Conservation (phyloP, 2,797 vertebrate genomes). For the Columba guinea region DNA sequence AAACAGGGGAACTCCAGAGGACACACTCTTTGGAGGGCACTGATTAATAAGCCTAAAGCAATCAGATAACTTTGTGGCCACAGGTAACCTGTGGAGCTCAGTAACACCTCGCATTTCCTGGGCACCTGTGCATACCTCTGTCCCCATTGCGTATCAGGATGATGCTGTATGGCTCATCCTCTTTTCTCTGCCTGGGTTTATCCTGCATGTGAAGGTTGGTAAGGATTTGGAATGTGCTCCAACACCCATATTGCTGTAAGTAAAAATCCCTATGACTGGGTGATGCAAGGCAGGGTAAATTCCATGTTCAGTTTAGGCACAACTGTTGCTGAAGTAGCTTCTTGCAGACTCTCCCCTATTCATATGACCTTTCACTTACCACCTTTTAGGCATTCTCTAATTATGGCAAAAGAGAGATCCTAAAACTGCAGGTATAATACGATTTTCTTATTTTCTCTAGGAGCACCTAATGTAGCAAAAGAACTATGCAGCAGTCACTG, state of each 20-base stretch:
- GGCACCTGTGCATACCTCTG: background rate
- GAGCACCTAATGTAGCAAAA: background rate
- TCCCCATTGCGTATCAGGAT: background rate
- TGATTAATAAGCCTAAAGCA: background rate
- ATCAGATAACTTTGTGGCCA: background rate
- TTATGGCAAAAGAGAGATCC: background rate
- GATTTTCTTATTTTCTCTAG: background rate
- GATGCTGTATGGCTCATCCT: background rate
- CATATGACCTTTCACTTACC: background rate
- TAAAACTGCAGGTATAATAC: background rate
- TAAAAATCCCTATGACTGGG: background rate
- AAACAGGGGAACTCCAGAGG: background rate
- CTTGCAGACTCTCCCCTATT: background rate
- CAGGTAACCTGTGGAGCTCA: background rate
- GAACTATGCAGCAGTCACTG: background rate
- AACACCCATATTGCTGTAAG: background rate
- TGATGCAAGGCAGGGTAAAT: background rate
- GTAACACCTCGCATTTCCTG: background rate
- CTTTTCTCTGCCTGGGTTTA: background rate
- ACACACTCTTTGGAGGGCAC: background rate
- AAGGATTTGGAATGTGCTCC: background rate
- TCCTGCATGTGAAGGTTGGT: background rate
- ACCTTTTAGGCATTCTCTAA: background rate
- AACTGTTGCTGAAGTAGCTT: background rate
- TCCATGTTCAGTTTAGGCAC: background rate